These are phyloP conservation scores for Dryobotodes eremita DNA, from an alignment of 2,888 invertebrate genomes.

Conservation along the genomic window DNA sequence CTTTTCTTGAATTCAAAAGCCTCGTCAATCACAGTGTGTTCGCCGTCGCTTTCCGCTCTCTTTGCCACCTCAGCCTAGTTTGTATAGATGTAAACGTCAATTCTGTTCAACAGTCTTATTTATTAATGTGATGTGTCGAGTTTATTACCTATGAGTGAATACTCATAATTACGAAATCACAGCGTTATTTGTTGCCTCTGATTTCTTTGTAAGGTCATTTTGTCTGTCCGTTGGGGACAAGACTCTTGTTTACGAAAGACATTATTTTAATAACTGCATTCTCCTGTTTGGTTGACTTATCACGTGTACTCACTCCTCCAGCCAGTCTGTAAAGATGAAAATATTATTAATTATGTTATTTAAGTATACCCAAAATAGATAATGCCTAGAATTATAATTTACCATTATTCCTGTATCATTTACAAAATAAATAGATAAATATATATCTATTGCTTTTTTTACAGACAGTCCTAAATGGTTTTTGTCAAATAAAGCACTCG, in stretches of 20 bases:
- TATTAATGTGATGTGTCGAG: conserved; percentile 73
- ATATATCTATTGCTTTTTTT: not conserved
- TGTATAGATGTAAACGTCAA: conserved; percentile 85
- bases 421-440: too few species aligned
- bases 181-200: conserved; percentile 77
- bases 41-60: conserved; percentile 48
- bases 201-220: conserved; percentile 72
- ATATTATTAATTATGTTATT: conserved; percentile 51
- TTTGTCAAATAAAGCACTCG: not conserved
- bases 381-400: too few species aligned
- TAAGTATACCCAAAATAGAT: not conserved
- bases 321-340: conserved; percentile 93
- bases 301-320: conserved; percentile 98
- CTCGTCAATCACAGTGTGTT: conserved; percentile 56
- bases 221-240: conserved; percentile 69
- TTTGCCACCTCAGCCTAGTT: conserved; percentile 63
- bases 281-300: conserved; percentile 91
- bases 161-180: conserved; percentile 79
- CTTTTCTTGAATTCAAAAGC: conserved; percentile 34
- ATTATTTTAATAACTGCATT: conserved; percentile 76
- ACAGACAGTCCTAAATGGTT: not conserved
- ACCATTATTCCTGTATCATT: not conserved
- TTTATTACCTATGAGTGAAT: conserved; percentile 63
- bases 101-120: conserved; percentile 89
- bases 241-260: conserved; percentile 70